Percentiles rank a stretch among this genome's conserved stretches.
phyloP scores from a whole-genome alignment of 1,140 invertebrate genomes.

The Caenorhabditis inopinata region DNA sequence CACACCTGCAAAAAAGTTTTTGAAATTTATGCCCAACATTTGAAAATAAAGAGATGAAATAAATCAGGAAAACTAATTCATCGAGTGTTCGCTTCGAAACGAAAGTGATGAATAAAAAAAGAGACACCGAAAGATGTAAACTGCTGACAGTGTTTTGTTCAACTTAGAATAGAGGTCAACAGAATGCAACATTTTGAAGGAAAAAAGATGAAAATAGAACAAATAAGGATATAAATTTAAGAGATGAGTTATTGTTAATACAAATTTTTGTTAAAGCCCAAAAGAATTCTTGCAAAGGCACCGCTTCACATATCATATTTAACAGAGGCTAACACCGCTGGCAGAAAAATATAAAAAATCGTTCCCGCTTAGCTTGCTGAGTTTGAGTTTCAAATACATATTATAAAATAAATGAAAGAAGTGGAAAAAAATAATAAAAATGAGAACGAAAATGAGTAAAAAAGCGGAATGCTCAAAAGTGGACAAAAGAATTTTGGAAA shows the following conservation, averaged over 20 bases:
- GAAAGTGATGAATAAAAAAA: slow-evolving; percentile 7
- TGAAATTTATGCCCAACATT: background rate
- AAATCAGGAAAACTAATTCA: slow-evolving; percentile 24
- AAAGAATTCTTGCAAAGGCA: too few relatives aligned
- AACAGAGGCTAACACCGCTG: too few relatives aligned
- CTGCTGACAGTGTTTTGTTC: background rate
- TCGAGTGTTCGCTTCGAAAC: background rate
- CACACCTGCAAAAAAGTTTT: background rate
- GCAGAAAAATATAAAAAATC: too few relatives aligned
- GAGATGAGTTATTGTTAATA: too few relatives aligned
- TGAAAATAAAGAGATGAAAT: background rate
- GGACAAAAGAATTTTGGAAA: slow-evolving; percentile 17
- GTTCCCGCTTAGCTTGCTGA: too few relatives aligned
- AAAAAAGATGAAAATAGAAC: background rate
- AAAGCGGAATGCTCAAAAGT: background rate
- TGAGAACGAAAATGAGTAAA: too few relatives aligned
- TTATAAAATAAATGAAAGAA: too few relatives aligned
- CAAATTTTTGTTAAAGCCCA: too few relatives aligned
- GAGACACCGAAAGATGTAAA: background rate
- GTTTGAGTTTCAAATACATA: too few relatives aligned
- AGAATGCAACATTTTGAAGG: slow-evolving; percentile 1
- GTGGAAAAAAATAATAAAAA: too few relatives aligned
- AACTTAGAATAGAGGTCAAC: slow-evolving; percentile 22
- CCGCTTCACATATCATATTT: too few relatives aligned
- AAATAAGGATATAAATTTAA: background rate